Conservation (phyloP, 1,140 invertebrate genomes). For the Carcinoscorpius rotundicauda region DNA sequence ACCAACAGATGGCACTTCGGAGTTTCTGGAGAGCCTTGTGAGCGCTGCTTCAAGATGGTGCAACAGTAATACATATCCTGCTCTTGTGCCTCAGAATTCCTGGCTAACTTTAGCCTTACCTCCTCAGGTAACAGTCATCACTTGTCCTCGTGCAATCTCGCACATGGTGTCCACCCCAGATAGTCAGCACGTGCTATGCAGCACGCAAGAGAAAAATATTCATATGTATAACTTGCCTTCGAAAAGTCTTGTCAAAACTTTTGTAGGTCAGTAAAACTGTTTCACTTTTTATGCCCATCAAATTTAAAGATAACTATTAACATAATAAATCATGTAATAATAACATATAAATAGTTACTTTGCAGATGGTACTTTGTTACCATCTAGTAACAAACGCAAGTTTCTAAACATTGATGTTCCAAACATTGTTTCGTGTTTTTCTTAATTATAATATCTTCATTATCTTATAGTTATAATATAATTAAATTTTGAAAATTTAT, state of each 20-base stretch:
- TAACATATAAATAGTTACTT: too few species aligned
- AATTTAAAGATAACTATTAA: too few species aligned
- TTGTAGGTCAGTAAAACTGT: constrained; percentile 42
- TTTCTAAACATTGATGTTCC: too few species aligned
- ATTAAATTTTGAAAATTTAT: too few species aligned
- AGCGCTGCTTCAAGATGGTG: constrained; percentile 51
- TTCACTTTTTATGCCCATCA: too few species aligned
- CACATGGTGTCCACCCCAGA: constrained; percentile 49
- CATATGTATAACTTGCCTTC: constrained; percentile 76
- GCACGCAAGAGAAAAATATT: constrained; percentile 49
- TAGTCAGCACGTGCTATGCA: constrained; percentile 60
- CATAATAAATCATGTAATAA: too few species aligned
- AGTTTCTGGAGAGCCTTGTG: constrained; percentile 39
- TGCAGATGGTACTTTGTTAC: too few species aligned
- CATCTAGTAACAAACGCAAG: too few species aligned
- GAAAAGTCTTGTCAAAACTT: constrained; percentile 61
- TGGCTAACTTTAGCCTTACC: constrained; percentile 60
- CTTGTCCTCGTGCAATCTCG: constrained; percentile 23
- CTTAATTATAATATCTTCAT: too few species aligned
- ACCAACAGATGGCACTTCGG: constrained; percentile 22
- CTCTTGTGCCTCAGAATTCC: constrained; percentile 68
- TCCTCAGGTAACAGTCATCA: constrained; percentile 43
- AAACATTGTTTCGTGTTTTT: too few species aligned
- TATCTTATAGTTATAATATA: too few species aligned
- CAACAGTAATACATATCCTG: constrained; percentile 48